Conservation (phyloP, 1,140 invertebrate species). For the Lamellibrachia luymesi region DNA sequence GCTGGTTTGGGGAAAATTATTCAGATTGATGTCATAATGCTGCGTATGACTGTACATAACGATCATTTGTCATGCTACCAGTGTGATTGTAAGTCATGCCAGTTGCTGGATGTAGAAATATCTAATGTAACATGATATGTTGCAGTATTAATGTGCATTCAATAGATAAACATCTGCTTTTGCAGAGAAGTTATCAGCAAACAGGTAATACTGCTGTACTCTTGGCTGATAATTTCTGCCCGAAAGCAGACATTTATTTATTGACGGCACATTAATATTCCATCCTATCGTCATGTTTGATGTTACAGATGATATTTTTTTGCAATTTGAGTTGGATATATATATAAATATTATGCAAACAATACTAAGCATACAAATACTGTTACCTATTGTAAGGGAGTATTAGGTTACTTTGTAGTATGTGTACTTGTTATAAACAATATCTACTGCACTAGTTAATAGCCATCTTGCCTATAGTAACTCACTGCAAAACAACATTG, state of each 20-base stretch:
- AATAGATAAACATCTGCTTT: background rate
- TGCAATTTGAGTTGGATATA: background rate
- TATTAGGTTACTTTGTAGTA: no score
- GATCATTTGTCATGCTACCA: background rate
- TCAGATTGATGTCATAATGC: background rate
- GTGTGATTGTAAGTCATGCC: background rate
- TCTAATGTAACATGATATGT: background rate
- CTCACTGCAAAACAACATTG: no score
- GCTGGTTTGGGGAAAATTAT: background rate
- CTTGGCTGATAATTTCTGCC: background rate
- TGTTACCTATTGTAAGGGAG: no score
- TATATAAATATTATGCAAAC: background rate
- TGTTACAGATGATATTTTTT: background rate
- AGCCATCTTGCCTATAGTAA: no score
- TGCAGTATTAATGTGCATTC: background rate
- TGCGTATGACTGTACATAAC: background rate
- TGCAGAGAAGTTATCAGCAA: background rate
- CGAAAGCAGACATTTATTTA: conserved; percentile 11
- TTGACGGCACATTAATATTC: background rate
- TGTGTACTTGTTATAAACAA: no score
- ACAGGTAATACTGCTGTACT: background rate
- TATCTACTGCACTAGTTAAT: no score
- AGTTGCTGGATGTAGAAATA: background rate
- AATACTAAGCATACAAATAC: no score
- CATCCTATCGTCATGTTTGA: background rate